These are phyloP conservation scores for Nibea coibor DNA, from an alignment of 2,113 vertebrate genomes.

Conservation along the genomic window DNA sequence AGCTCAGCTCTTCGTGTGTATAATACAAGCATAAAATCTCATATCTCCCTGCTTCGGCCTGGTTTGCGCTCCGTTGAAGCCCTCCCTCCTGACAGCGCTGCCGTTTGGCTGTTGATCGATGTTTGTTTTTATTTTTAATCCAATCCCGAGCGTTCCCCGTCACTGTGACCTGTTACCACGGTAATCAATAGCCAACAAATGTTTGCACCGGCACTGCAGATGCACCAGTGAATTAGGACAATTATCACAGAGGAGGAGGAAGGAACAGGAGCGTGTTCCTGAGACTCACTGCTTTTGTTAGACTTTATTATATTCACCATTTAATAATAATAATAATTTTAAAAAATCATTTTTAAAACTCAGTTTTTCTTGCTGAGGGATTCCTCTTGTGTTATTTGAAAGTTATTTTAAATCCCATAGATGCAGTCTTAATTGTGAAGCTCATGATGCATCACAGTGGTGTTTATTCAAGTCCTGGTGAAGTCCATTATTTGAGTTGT, in stretches of 20 bases:
- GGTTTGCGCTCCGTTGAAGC: background rate
- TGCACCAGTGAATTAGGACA: conserved; percentile 48
- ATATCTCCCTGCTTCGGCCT: background rate
- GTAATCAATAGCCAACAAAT: conserved; percentile 67
- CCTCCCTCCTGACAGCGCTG: conserved; percentile 14
- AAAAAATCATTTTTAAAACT: background rate
- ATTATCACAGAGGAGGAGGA: conserved; percentile 43
- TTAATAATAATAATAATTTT: background rate
- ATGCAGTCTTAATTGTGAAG: background rate
- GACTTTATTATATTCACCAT: background rate
- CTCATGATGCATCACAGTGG: background rate
- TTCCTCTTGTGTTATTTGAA: background rate
- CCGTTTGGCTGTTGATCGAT: conserved; percentile 40
- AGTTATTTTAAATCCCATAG: background rate
- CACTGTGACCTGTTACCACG: conserved; percentile 46
- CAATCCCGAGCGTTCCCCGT: conserved; percentile 22
- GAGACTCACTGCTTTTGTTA: background rate
- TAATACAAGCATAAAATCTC: conserved; percentile 11
- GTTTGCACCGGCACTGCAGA: conserved; percentile 12
- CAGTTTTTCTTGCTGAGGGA: background rate
- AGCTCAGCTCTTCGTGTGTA: background rate
- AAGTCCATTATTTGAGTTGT: background rate
- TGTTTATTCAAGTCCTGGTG: too few species aligned
- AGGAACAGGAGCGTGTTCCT: background rate
- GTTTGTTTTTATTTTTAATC: conserved; percentile 24